Base-by-base conservation (phyloP, 2,888 invertebrate genomes). In the Chymomyza amoena region DNA sequence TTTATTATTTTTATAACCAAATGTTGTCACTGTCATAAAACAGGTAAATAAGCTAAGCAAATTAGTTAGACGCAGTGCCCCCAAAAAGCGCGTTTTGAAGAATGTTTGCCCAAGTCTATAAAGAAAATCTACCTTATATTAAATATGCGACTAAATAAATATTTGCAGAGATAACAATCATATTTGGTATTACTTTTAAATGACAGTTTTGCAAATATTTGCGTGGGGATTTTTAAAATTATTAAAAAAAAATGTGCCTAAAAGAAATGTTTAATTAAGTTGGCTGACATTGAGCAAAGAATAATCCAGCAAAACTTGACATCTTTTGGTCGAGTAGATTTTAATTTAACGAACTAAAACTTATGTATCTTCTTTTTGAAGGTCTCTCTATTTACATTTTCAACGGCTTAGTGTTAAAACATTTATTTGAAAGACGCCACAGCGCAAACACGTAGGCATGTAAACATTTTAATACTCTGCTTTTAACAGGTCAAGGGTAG, bases 91-190 rank as follows among this genome's bases (percentile, higher is more conserved):
- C 66, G 59, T 69, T 39, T 66, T 45, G 32, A 32, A 67, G 74
- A 69, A 62, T 81, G 76, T 74, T 79, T 79, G 68, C 71, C 20
- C 72, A 73, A 73, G 66, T 71, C 66, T 64, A 69, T 65, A 32
- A 61, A 25, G n/a, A 68, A 61, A 62, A 66, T 67, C 73, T 70
- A 73, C 69, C 71, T 66, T 45, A 70, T 68, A 66, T 70, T 59
- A 68, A 71, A 45, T 45, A 45, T 45, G 39, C 32, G 32, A 32
- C 32, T 32, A 32, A 7, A 13, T 52, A 59, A 68, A 65, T 66
- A 68, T 61, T 54, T 28, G 20, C 68, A 7, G 2, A 45, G 39
- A 45, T 13, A 45, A 45, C 39, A 45, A 3, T 13, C 39, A 45
- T 45, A 45, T 45, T 45, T 13, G 13, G 39, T 13, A 13, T 13